Conservation (phyloP, 2,797 vertebrate species). For the Rhinophrynus dorsalis region DNA sequence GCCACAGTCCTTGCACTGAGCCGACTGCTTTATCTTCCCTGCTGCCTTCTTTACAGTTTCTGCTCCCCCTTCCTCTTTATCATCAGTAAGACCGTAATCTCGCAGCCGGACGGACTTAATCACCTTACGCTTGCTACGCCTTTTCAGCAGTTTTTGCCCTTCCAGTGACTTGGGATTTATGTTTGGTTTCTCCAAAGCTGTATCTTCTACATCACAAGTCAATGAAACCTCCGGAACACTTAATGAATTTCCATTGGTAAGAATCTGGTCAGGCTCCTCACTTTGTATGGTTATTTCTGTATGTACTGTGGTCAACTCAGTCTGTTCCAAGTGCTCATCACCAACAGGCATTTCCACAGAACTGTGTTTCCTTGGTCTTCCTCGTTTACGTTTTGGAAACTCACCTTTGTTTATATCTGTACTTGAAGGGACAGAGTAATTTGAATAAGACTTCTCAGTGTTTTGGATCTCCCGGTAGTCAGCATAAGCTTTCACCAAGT, state of each 20-base stretch:
- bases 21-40: slow-evolving; percentile 80
- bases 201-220: slow-evolving; percentile 52
- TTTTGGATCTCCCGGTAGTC: slow-evolving; percentile 60
- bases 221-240: slow-evolving; percentile 52
- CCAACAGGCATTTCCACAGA: background rate
- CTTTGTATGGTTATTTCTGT: background rate
- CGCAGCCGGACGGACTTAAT: slow-evolving; percentile 82
- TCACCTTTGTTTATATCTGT: slow-evolving; percentile 18
- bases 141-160: slow-evolving; percentile 58
- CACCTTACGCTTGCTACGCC: slow-evolving; percentile 83
- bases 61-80: slow-evolving; percentile 68
- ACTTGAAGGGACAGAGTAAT: background rate
- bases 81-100: slow-evolving; percentile 79
- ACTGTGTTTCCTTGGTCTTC: slow-evolving; percentile 66
- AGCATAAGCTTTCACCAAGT: slow-evolving; percentile 79
- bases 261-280: slow-evolving; percentile 39
- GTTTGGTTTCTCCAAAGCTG: slow-evolving; percentile 66
- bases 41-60: slow-evolving; percentile 70
- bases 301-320: background rate
- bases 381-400: slow-evolving; percentile 79
- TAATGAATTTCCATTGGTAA: slow-evolving; percentile 44
- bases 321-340: slow-evolving; percentile 33
- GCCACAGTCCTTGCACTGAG: slow-evolving; percentile 86
- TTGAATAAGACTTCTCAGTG: background rate
- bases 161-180: slow-evolving; percentile 61